Base-by-base conservation (phyloP, 2,888 invertebrate genomes). In the Esperia sulphurella region DNA sequence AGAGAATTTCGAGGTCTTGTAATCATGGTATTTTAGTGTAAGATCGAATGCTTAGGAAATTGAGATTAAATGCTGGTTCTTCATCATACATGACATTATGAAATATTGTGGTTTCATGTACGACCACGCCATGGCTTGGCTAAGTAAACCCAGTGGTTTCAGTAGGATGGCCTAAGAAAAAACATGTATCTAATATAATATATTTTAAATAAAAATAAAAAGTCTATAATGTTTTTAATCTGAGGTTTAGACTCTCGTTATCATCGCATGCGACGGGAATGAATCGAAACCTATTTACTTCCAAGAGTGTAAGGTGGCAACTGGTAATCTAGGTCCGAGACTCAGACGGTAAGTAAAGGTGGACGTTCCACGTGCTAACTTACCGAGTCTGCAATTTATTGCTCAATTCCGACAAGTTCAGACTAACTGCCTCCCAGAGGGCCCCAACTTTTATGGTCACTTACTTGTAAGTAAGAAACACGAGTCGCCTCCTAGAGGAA, bases 361-460 rank as follows among this genome's bases (percentile, higher is more conserved):
- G 30, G 44, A 13, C 28, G 40, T 14, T 28, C 21, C 13, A 45
- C 28, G 41, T 41, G 21, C 21, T 21, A 39, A 39, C 10, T 38
- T 39, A 30, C 12, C n/a, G 21, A 31, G 43, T 14, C 35, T 43
- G 21, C 30, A 71, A 80, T 82, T 77, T 82, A 82, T 79, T 61
- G 63, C 68, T 65, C 68, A 66, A 67, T 77, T 71, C 62, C 50
- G 67, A 58, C 63, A 51, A 67, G 67, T 70, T 67, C 69, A 71
- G 65, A 69, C 65, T 68, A 70, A 71, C 65, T 64, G 60, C 53
- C 50, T 52, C 55, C 64, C 61, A 55, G 55, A 61, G 50, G 61
- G 61, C 44, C 47, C 45, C 43, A 62, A 63, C 58, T 64, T 64
- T 58, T 53, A 58, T 57, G 50, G 53, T 52, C 50, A 53, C 53